Evolutionary conservation across 2,888 invertebrate species (phyloP).

Genomic region (Anoplius nigerrimus): DNA sequence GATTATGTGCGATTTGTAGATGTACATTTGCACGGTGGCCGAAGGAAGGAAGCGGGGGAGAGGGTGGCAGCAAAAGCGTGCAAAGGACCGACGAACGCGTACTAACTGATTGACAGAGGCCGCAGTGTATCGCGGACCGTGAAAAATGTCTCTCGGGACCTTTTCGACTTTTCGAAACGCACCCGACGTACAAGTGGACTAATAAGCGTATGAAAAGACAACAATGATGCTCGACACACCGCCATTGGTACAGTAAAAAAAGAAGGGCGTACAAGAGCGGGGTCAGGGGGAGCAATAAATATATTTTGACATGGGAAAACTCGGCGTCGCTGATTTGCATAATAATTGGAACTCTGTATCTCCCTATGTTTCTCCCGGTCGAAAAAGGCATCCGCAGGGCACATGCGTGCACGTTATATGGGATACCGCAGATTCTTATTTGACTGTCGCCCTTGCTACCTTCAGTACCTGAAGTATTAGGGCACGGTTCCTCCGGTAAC

Average conservation of each 20-base stretch:
- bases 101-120: too few species aligned
- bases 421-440: constrained; percentile 1
- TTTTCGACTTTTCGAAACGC: constrained; percentile 2
- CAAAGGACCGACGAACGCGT: too few species aligned
- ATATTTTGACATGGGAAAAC: constrained; percentile 75
- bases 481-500: constrained; percentile 62
- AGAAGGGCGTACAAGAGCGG: constrained; percentile 24
- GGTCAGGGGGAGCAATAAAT: constrained; percentile 68
- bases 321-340: constrained; percentile 58
- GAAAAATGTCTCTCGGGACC: not conserved
- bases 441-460: not conserved
- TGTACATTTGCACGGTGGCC: too few species aligned
- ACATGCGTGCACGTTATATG: not conserved
- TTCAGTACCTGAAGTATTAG: constrained; percentile 59
- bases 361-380: constrained; percentile 24
- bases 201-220: constrained; percentile 72
- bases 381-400: constrained; percentile 1
- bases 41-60: too few species aligned
- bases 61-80: too few species aligned
- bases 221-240: constrained; percentile 70
- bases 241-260: constrained; percentile 58
- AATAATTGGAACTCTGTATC: constrained; percentile 64
- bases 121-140: too few species aligned
- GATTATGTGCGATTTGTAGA: too few species aligned
- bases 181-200: constrained; percentile 66